Conservation (phyloP, 2,113 vertebrate species). For the Reinhardtius hippoglossoides region DNA sequence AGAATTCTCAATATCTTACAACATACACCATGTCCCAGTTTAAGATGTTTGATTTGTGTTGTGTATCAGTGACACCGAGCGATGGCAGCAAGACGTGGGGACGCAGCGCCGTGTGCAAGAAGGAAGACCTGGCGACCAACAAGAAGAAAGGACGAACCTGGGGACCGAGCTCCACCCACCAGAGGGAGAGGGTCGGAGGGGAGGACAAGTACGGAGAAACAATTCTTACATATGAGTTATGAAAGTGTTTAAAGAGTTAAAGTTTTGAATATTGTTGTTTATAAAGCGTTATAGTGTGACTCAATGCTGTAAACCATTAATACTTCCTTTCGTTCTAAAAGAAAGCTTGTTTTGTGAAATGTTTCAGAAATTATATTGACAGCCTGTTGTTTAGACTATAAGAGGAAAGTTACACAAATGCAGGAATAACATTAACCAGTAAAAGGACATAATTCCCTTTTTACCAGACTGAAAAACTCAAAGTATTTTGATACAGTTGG, state of each 20-base stretch:
- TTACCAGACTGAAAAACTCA: too few relatives aligned
- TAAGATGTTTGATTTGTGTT: background rate
- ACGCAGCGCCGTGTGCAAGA: slow-evolving; percentile 86
- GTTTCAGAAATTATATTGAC: background rate
- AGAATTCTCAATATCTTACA: background rate
- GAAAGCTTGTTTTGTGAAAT: too few relatives aligned
- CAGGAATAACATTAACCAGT: too few relatives aligned
- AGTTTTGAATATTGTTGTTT: background rate
- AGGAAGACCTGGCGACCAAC: slow-evolving; percentile 84
- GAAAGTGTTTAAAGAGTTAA: background rate
- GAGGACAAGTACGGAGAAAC: slow-evolving; percentile 85
- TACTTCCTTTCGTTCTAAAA: too few relatives aligned
- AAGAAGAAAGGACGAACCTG: slow-evolving; percentile 94
- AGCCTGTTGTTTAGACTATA: too few relatives aligned
- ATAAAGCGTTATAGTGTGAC: too few relatives aligned
- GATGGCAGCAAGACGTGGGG: slow-evolving; percentile 91
- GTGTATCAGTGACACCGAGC: slow-evolving; percentile 86
- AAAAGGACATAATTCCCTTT: too few relatives aligned
- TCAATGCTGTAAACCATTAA: too few relatives aligned
- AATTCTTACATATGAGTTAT: background rate
- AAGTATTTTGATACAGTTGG: too few relatives aligned
- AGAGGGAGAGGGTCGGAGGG: slow-evolving; percentile 86
- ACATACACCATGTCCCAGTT: background rate
- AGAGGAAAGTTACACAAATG: too few relatives aligned
- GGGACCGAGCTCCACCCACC: slow-evolving; percentile 92